These are phyloP conservation scores for Drosophila percnosoma DNA, from an alignment of 2,888 invertebrate species.

Conservation along the genomic window DNA sequence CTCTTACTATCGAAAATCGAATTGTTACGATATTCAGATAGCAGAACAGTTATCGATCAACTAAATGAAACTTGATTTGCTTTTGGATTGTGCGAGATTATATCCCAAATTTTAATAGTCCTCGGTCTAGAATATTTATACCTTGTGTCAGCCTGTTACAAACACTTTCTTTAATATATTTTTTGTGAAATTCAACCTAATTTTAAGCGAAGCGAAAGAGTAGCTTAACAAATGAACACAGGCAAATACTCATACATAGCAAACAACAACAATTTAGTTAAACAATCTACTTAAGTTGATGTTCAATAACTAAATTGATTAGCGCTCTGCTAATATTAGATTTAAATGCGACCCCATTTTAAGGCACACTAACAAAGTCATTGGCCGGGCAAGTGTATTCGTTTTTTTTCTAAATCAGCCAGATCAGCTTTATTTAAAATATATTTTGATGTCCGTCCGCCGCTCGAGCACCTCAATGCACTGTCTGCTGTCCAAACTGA, in stretches of 20 bases:
- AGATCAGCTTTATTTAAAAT: conserved; percentile 52
- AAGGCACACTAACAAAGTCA: background rate
- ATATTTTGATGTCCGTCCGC: conserved; percentile 86
- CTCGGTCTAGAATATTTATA: background rate
- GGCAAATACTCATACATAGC: background rate
- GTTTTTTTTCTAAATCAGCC: conserved; percentile 3
- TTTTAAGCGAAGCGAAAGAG: too few relatives aligned
- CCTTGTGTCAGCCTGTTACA: background rate
- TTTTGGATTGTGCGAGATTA: background rate
- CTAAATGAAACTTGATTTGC: background rate
- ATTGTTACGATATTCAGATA: background rate
- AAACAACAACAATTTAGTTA: background rate
- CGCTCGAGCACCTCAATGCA: conserved; percentile 87
- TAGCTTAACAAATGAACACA: background rate
- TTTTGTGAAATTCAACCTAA: background rate
- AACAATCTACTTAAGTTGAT: background rate
- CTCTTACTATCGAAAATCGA: background rate
- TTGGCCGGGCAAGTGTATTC: conserved; percentile 1
- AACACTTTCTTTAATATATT: background rate
- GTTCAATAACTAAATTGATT: background rate
- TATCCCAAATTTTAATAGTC: background rate
- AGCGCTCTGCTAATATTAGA: background rate
- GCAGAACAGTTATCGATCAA: background rate
- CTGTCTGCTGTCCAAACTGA: conserved; percentile 86
- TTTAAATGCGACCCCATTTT: background rate